Evolutionary conservation across 2,113 vertebrate genomes (phyloP), one percentile per base, ranked within the genome.

Genomic region (Clarias macrocephalus): DNA sequence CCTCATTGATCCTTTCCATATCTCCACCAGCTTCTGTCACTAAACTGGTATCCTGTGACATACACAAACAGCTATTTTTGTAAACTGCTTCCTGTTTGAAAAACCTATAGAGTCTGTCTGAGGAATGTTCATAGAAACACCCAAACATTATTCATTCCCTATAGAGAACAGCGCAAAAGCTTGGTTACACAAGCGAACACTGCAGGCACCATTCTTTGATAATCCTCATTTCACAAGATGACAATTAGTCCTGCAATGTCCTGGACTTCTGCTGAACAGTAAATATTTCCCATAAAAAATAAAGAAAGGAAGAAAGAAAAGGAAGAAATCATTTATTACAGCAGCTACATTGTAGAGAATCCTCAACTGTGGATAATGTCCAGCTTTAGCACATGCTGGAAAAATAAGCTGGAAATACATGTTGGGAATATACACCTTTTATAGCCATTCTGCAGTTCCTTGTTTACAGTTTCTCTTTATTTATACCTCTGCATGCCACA

Each of bases 1-100:
- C 94, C 79, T 94, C 94, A 86, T 94, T 94, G 88, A 94, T 93
- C 90, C 91, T 92, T 59, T 94, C 93, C 73, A 89, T 92, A 80
- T 92, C 93, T 63, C 82, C 70, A 57, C 30, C 87, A n/a, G 80
- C 75, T 79, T 91, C 89, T 92, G 93, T 82, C 25, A 88, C 80
- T 82, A 83, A 83, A 84, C 4, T 7, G 5, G n/a, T 73, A 77
- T 62, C 65, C n/a, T n/a, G n/a, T n/a, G n/a, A 87, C 48, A 76
- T n/a, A 70, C 52, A 84, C 81, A 83, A 75, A 82, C n/a, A 73
- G n/a, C 25, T 54, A 37, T 72, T 59, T 79, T 56, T 83, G 21
- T 83, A 79, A 84, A 68, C n/a, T 62, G 56, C 70, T 87, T 83
- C 86, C 86, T 84, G 81, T 84, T 77, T 77, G 10, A 63, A 48